phyloP scores from a whole-genome alignment of 2,113 vertebrate genomes.

The Amphiprion ocellaris region DNA sequence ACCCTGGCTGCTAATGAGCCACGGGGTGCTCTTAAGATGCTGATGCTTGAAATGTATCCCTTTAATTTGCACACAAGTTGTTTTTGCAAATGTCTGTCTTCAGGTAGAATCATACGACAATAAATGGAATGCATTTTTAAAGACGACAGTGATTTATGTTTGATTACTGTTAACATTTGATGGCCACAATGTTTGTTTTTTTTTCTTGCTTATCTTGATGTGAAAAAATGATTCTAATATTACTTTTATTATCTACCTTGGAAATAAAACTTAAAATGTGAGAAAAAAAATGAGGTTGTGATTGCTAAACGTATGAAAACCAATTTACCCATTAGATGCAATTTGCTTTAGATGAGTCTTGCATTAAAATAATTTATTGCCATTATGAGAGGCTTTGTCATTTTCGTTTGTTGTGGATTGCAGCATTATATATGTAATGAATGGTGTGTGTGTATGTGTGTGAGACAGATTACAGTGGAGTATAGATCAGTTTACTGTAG shows the following conservation, averaged over 20 bases:
- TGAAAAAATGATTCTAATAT: constrained; percentile 44
- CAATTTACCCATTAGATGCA: constrained; percentile 57
- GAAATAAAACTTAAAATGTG: constrained; percentile 47
- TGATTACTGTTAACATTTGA: constrained; percentile 54
- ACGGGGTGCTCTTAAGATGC: constrained; percentile 43
- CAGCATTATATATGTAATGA: not conserved
- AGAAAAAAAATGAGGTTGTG: constrained; percentile 37
- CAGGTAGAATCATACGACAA: constrained; percentile 54
- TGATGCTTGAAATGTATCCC: constrained; percentile 62
- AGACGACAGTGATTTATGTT: constrained; percentile 62
- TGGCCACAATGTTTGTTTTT: constrained; percentile 41
- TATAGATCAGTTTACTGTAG: constrained; percentile 18
- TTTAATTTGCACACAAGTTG: constrained; percentile 67
- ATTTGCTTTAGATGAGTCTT: constrained; percentile 75
- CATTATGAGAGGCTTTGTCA: constrained; percentile 32
- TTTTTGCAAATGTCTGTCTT: constrained; percentile 56
- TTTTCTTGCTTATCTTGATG: constrained; percentile 46
- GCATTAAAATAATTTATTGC: constrained; percentile 80
- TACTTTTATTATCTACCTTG: constrained; percentile 69
- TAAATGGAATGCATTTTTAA: constrained; percentile 71
- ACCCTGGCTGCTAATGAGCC: constrained; percentile 52
- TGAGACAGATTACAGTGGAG: not conserved
- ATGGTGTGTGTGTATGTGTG: not conserved
- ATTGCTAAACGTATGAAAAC: constrained; percentile 55
- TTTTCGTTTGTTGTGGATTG: constrained; percentile 15